Percentiles rank a stretch among this genome's conserved stretches.
Conservation (phyloP, 2,113 vertebrate species). For the Sphaerodactylus townsendi region DNA sequence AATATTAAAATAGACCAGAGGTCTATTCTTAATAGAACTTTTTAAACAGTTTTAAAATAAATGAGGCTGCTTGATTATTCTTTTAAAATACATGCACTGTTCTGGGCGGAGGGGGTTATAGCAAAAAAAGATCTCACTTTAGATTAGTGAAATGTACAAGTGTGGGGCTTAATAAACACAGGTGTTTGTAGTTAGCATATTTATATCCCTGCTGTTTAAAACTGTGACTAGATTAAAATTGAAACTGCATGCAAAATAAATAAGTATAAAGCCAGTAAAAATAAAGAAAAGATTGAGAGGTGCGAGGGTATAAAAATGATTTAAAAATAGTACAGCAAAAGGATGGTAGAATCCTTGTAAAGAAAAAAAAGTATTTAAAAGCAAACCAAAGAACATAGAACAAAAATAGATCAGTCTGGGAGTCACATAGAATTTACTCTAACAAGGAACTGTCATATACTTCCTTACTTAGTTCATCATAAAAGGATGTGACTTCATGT, state of each 20-base stretch:
- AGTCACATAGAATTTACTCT: no score
- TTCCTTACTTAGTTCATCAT: neutral
- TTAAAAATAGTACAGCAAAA: no score
- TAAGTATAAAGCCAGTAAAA: neutral
- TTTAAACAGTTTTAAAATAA: constrained; percentile 27
- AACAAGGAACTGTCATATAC: no score
- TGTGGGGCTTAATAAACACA: neutral
- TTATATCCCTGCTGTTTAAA: constrained; percentile 4
- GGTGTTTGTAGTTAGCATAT: constrained; percentile 28
- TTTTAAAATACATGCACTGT: neutral
- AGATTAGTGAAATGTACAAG: constrained; percentile 5
- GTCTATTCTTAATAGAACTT: constrained; percentile 21
- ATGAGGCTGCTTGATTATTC: neutral
- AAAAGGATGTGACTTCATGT: neutral
- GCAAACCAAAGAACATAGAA: neutral
- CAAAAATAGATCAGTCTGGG: neutral
- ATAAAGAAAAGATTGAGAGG: no score
- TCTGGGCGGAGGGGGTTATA: neutral
- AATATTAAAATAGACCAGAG: no score
- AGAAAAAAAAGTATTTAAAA: neutral
- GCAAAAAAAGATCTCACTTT: constrained; percentile 8
- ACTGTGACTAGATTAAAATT: neutral
- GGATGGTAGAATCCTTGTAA: neutral
- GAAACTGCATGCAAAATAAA: constrained; percentile 9
- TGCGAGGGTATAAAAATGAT: no score